phyloP scores from a whole-genome alignment of 1,140 invertebrate species.

The Bombus superbus region DNA sequence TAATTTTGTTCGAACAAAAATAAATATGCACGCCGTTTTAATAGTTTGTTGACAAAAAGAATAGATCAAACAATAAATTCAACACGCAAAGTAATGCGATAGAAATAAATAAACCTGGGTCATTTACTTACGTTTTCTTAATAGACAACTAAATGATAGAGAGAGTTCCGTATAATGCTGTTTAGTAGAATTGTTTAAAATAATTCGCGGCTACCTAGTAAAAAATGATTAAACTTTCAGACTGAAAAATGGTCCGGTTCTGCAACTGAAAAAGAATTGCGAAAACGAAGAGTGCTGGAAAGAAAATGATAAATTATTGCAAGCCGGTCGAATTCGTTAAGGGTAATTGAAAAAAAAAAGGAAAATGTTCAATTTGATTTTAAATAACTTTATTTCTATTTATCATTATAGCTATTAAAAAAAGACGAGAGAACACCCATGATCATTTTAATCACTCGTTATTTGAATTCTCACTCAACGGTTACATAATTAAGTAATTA shows the following conservation, averaged over 20 bases:
- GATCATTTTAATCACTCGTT: slow-evolving; percentile 37
- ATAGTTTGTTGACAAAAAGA: not conserved
- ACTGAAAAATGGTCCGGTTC: not conserved
- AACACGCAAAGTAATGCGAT: not conserved
- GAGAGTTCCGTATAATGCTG: not conserved
- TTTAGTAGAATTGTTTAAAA: not conserved
- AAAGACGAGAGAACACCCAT: slow-evolving; percentile 41
- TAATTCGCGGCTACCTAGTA: not conserved
- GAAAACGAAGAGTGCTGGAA: slow-evolving; percentile 9
- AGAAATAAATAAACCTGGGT: not conserved
- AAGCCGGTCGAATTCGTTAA: not conserved
- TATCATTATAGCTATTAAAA: slow-evolving; percentile 36
- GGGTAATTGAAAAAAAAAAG: slow-evolving; percentile 33
- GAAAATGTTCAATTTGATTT: slow-evolving; percentile 24
- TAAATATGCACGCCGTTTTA: not conserved
- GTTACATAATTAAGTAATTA: slow-evolving; percentile 50
- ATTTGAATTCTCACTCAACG: slow-evolving; percentile 45
- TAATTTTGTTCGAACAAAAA: not conserved
- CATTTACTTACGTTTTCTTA: not conserved
- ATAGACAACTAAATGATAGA: not conserved
- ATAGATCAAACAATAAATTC: not conserved
- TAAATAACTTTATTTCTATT: slow-evolving; percentile 51
- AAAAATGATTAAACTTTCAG: not conserved
- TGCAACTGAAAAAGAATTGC: not conserved
- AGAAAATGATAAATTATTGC: not conserved